Evolutionary conservation across 2,797 vertebrate species (phyloP).

Genomic region (Pseudomugil tenellus): DNA sequence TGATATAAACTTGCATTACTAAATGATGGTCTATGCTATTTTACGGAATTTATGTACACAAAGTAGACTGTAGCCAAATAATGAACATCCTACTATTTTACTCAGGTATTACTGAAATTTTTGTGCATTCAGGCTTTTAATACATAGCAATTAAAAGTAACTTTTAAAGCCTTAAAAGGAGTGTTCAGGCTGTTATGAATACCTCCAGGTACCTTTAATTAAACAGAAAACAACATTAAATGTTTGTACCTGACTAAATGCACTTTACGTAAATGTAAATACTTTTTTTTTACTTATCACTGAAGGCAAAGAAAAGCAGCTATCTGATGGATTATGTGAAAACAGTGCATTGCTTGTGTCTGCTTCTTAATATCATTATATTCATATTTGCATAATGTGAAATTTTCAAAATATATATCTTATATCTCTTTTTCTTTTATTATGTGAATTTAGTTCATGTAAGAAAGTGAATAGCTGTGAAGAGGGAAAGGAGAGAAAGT

Average conservation of each 20-base stretch:
- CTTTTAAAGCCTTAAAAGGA: neutral
- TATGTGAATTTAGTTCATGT: neutral
- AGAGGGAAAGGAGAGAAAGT: neutral
- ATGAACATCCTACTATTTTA: neutral
- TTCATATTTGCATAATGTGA: no score
- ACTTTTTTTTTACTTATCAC: neutral
- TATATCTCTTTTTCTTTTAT: no score
- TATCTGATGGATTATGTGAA: neutral
- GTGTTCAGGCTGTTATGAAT: no score
- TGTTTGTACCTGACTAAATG: no score
- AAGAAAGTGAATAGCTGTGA: neutral
- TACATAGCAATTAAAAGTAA: neutral
- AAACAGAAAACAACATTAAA: no score
- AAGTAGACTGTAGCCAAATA: neutral
- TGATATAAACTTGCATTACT: neutral
- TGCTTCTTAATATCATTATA: no score
- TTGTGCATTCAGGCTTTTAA: neutral
- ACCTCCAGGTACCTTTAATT: no score
- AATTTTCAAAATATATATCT: no score
- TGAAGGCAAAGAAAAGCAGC: neutral
- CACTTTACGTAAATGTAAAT: neutral
- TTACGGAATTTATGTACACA: neutral
- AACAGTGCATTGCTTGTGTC: no score
- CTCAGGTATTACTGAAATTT: neutral
- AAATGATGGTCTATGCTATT: neutral